phyloP scores from a whole-genome alignment of 1,140 invertebrate species.

The Aethina tumida region DNA sequence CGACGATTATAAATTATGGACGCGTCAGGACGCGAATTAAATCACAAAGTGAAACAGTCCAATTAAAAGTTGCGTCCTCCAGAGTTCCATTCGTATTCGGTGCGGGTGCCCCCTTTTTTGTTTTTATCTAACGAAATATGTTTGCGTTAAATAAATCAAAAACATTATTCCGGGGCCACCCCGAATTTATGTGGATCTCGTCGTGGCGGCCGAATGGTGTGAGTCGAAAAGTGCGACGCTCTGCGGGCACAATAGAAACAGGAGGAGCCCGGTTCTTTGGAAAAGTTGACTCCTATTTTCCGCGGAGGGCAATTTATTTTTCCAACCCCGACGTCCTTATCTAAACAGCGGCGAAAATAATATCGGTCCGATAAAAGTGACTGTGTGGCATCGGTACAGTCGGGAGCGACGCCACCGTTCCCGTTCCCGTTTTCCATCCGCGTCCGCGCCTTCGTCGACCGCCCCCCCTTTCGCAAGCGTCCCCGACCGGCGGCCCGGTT shows the following conservation, averaged over 20 bases:
- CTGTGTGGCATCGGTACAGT: conserved; percentile 31
- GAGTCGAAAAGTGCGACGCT: too few relatives aligned
- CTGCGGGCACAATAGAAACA: conserved; percentile 27
- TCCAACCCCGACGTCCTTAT: conserved; percentile 36
- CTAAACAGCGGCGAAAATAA: conserved; percentile 40
- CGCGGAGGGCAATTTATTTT: conserved; percentile 39
- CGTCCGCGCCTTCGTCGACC: too few relatives aligned
- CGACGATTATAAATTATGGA: too few relatives aligned
- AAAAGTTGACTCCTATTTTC: conserved; percentile 38
- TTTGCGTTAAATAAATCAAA: conserved; percentile 16
- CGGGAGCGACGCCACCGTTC: conserved; percentile 17
- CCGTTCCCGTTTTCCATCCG: too few relatives aligned
- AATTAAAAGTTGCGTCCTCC: too few relatives aligned
- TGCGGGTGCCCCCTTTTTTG: too few relatives aligned
- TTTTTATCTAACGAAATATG: conserved; percentile 14
- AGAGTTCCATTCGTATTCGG: too few relatives aligned
- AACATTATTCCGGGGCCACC: conserved; percentile 12
- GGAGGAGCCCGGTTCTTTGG: conserved; percentile 30
- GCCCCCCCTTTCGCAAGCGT: too few relatives aligned
- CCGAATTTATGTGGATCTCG: conserved; percentile 15
- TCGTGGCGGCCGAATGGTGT: conserved; percentile 13
- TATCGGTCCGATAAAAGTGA: conserved; percentile 37
- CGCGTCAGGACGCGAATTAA: too few relatives aligned
- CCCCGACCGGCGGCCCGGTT: too few relatives aligned
- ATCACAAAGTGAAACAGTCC: too few relatives aligned